Evolutionary conservation across 2,113 vertebrate genomes (phyloP).

Genomic region (Onychorhynchus coronatus): DNA sequence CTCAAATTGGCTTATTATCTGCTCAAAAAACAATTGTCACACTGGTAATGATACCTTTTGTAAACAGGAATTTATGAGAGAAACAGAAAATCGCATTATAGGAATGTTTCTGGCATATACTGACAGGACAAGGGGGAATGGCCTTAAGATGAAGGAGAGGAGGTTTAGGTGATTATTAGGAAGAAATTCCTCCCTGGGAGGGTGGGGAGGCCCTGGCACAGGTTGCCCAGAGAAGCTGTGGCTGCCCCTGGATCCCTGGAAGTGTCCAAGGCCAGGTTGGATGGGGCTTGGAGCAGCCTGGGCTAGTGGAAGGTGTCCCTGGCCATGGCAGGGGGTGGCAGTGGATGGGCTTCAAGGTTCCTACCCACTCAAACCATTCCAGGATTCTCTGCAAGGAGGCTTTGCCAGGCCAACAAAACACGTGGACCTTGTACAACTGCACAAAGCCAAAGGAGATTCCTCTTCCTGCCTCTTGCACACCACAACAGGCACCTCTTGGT

Average conservation of each 20-base stretch:
- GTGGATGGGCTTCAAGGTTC: rapidly evolving
- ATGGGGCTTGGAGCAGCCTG: neutral
- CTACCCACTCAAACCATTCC: neutral
- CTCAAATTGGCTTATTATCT: neutral
- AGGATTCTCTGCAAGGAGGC: neutral
- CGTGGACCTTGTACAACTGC: rapidly evolving
- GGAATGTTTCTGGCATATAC: neutral
- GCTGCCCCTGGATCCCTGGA: neutral
- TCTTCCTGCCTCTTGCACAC: neutral
- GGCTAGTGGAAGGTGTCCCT: neutral
- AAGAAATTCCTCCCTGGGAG: rapidly evolving
- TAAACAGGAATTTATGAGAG: neutral
- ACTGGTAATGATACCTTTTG: neutral
- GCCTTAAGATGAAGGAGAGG: neutral
- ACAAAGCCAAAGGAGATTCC: neutral
- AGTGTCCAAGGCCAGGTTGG: neutral
- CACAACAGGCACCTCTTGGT: neutral
- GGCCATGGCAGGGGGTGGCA: neutral
- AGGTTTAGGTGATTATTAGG: too few species aligned
- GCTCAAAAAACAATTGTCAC: neutral
- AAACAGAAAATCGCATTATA: neutral
- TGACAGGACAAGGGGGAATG: neutral
- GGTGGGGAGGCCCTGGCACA: neutral
- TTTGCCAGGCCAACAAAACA: neutral
- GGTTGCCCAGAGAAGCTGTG: neutral